Conservation (phyloP, 2,113 vertebrate genomes). For the Monopterus albus region DNA sequence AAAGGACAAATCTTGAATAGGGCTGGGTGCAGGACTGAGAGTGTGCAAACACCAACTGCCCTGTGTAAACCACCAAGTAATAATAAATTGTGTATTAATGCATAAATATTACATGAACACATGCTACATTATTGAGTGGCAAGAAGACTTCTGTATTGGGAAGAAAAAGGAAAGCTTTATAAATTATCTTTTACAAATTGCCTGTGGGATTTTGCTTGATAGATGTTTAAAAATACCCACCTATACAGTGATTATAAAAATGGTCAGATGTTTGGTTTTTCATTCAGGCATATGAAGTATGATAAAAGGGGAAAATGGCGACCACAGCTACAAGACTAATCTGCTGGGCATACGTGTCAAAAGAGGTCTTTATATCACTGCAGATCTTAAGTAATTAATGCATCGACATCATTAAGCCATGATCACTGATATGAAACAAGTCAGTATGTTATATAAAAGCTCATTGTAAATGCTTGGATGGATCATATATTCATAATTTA, state of each 20-base stretch:
- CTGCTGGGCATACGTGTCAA: slow-evolving; percentile 21
- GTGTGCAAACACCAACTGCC: neutral
- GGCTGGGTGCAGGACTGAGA: neutral
- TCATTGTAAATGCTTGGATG: slow-evolving; percentile 57
- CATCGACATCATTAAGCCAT: slow-evolving; percentile 65
- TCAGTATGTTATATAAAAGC: slow-evolving; percentile 59
- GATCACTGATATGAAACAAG: slow-evolving; percentile 63
- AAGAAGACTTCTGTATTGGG: neutral
- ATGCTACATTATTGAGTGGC: neutral
- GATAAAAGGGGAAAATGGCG: slow-evolving; percentile 31
- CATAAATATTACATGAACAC: slow-evolving; percentile 1
- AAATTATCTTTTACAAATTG: slow-evolving; percentile 23
- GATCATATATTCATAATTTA: slow-evolving; percentile 45
- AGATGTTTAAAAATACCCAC: slow-evolving; percentile 20
- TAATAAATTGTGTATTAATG: slow-evolving; percentile 8
- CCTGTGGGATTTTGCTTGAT: neutral
- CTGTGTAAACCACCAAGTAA: neutral
- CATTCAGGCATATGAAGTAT: slow-evolving; percentile 38
- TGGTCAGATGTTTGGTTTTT: slow-evolving; percentile 41
- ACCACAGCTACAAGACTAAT: slow-evolving; percentile 40
- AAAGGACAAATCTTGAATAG: neutral
- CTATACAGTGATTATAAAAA: slow-evolving; percentile 31
- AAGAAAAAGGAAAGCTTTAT: slow-evolving; percentile 1
- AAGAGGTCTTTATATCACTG: slow-evolving; percentile 62
- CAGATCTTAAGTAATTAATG: slow-evolving; percentile 68